phyloP scores from a whole-genome alignment of 2,797 vertebrate species.

The Falco concolor region DNA sequence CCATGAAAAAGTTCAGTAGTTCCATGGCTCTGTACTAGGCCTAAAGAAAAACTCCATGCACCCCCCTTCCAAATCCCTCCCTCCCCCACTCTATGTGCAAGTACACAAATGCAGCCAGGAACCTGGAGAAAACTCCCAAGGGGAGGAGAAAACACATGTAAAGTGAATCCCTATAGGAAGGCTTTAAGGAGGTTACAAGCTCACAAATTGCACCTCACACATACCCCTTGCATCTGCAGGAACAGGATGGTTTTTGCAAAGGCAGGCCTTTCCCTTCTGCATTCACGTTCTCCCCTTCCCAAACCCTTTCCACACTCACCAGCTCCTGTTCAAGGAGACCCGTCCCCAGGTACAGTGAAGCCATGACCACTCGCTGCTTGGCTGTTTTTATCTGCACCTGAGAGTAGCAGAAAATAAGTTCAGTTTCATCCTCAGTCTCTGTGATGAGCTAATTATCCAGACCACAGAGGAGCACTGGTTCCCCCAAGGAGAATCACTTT shows the following conservation, averaged over 20 bases:
- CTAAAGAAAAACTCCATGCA: rapidly evolving
- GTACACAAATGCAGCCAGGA: neutral
- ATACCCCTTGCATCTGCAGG: neutral
- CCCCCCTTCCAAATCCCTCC: neutral
- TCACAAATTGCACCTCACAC: neutral
- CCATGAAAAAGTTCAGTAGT: neutral
- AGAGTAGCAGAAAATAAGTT: neutral
- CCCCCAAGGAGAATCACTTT: rapidly evolving
- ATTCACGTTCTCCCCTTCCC: neutral
- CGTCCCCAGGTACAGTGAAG: constrained; percentile 92
- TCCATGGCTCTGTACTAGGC: neutral
- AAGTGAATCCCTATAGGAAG: neutral
- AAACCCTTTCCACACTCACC: constrained; percentile 73
- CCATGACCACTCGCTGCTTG: constrained; percentile 88
- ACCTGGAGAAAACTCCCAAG: neutral
- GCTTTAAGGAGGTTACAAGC: neutral
- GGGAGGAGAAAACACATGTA: neutral
- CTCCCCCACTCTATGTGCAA: neutral
- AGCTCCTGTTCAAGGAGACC: constrained; percentile 92
- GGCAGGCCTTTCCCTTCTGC: neutral
- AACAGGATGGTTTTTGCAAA: neutral
- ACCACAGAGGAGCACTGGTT: neutral
- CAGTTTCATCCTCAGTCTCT: neutral
- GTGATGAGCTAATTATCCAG: neutral
- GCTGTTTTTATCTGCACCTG: constrained; percentile 87